These are phyloP conservation scores for Pyrrhosoma nymphula DNA, from an alignment of 2,888 invertebrate species.

Conservation along the genomic window DNA sequence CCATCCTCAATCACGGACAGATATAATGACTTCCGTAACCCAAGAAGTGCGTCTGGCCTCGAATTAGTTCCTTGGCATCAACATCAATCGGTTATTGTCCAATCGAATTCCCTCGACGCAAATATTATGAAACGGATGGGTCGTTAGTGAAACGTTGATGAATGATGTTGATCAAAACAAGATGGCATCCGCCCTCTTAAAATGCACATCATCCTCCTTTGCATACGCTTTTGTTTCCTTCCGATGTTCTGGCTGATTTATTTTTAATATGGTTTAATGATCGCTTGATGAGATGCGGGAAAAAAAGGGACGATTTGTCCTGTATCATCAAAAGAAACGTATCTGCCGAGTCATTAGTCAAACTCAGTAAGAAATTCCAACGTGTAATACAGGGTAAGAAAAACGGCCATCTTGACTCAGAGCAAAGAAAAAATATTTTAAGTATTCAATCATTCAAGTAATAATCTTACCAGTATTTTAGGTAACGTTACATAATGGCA, in stretches of 20 bases:
- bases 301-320: not conserved
- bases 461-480: too few species aligned
- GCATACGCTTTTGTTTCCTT: conserved; percentile 1
- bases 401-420: not conserved
- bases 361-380: not conserved
- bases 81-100: not conserved
- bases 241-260: not conserved
- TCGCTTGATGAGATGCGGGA: not conserved
- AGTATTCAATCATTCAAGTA: too few species aligned
- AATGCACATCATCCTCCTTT: conserved; percentile 35
- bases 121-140: not conserved
- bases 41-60: not conserved
- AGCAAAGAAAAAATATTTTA: not conserved
- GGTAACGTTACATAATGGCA: too few species aligned
- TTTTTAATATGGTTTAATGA: not conserved
- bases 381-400: not conserved
- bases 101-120: not conserved
- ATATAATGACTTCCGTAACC: conserved; percentile 49
- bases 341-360: not conserved
- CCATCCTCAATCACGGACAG: not conserved
- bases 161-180: not conserved
- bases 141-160: not conserved
- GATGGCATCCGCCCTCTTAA: not conserved
- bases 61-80: not conserved
- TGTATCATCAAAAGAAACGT: not conserved